Conservation (phyloP, 2,797 vertebrate species). For the Darevskia nairensis region DNA sequence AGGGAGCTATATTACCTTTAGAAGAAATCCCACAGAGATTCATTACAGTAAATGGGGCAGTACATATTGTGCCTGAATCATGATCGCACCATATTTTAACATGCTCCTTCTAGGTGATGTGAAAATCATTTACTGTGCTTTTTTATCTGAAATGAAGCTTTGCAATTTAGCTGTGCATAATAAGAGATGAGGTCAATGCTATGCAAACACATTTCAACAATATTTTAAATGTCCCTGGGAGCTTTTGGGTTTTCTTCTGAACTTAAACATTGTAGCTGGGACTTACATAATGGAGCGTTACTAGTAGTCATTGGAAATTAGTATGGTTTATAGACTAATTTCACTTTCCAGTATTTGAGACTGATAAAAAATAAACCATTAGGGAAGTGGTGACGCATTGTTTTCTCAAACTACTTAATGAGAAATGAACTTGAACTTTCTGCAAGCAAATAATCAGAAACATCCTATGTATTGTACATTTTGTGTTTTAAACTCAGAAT, state of each 20-base stretch:
- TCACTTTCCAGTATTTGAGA: slow-evolving; percentile 50
- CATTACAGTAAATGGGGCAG: not conserved
- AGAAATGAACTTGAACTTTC: slow-evolving; percentile 32
- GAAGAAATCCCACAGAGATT: not conserved
- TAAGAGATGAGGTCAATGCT: not conserved
- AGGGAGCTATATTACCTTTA: not conserved
- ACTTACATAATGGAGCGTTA: slow-evolving; percentile 43
- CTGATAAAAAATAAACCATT: slow-evolving; percentile 23
- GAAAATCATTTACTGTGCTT: not conserved
- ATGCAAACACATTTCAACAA: slow-evolving; percentile 39
- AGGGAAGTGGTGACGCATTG: slow-evolving; percentile 35
- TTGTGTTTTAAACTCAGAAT: not conserved
- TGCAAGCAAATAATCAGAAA: not conserved
- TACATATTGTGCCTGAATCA: not conserved
- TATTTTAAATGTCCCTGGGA: slow-evolving; percentile 23
- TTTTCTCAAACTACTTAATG: slow-evolving; percentile 46
- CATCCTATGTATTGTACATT: not conserved
- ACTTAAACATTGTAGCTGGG: slow-evolving; percentile 19
- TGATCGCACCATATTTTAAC: slow-evolving; percentile 3
- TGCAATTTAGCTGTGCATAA: slow-evolving; percentile 7
- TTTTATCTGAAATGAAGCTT: slow-evolving; percentile 7
- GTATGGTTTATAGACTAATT: slow-evolving; percentile 55
- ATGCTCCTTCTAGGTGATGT: slow-evolving; percentile 1
- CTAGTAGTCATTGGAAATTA: slow-evolving; percentile 48
- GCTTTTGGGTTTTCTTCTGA: slow-evolving; percentile 16